Percentiles rank a stretch among this genome's conserved stretches.
Conservation (phyloP, 30 jellyfish, hydroid and myxozoan genomes). For the Cassiopea andromeda region DNA sequence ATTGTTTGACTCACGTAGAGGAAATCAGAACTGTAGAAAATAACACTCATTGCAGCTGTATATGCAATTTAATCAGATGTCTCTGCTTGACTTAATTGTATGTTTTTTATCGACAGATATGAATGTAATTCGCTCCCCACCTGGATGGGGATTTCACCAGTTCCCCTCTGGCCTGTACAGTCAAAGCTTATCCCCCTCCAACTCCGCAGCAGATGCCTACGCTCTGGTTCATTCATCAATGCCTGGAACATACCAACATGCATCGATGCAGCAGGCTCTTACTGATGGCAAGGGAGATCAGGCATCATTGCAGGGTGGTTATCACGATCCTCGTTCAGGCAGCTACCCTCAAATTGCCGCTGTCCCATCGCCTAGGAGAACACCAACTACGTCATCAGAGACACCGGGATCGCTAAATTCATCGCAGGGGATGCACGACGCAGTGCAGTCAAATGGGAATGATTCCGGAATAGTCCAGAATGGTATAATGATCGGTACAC, state of each 20-base stretch:
- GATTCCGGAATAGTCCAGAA: constrained; percentile 67
- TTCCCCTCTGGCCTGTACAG: constrained; percentile 91
- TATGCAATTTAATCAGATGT: too few relatives aligned
- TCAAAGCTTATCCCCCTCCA: constrained; percentile 94
- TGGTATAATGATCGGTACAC: constrained; percentile 77
- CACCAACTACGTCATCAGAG: constrained; percentile 79
- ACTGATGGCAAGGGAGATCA: constrained; percentile 72
- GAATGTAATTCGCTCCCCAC: constrained; percentile 95
- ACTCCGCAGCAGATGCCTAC: constrained; percentile 83
- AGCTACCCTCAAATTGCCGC: constrained; percentile 66
- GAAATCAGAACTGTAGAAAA: too few relatives aligned
- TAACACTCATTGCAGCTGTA: too few relatives aligned
- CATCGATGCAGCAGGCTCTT: constrained; percentile 76
- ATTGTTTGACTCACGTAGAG: too few relatives aligned
- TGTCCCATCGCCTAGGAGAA: constrained; percentile 77
- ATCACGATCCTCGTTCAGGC: constrained; percentile 88
- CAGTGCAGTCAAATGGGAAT: constrained; percentile 64
- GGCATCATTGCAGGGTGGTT: constrained; percentile 73
- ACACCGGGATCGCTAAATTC: constrained; percentile 75
- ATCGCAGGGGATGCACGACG: constrained; percentile 74
- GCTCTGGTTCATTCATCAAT: constrained; percentile 81
- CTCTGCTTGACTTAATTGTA: not conserved
- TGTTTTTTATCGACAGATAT: constrained; percentile 60
- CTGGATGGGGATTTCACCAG: constrained; percentile 94
- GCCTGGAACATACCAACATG: constrained; percentile 82